Evolutionary conservation across 2,888 invertebrate species (phyloP).

Genomic region (Dasysyrphus albostriatus): DNA sequence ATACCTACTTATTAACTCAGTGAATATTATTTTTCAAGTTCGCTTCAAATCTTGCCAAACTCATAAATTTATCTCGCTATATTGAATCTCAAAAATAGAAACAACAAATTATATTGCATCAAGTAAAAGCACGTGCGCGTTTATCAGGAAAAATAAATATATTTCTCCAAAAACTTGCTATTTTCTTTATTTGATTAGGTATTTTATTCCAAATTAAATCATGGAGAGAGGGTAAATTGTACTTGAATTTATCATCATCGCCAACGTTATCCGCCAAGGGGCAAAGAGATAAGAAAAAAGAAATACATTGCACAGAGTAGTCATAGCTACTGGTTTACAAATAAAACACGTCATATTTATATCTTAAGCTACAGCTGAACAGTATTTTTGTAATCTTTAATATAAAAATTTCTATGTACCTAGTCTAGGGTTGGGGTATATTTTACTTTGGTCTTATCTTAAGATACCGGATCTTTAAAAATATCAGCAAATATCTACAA

Average conservation of each 20-base stretch:
- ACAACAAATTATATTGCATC: not conserved
- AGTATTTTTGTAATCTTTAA: conserved; percentile 11
- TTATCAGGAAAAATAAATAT: not conserved
- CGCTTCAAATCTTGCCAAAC: not conserved
- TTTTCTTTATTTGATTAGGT: conserved; percentile 11
- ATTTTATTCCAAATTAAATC: conserved; percentile 22
- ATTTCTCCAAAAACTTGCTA: not conserved
- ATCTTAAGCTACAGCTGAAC: not conserved
- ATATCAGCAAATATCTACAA: conserved; percentile 1
- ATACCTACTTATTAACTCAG: too few relatives aligned
- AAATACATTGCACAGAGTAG: not conserved
- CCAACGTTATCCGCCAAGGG: not conserved
- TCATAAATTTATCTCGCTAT: not conserved
- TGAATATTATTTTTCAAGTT: too few relatives aligned
- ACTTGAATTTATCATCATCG: conserved; percentile 8
- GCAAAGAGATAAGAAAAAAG: conserved; percentile 15
- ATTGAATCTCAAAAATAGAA: not conserved
- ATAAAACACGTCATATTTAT: conserved; percentile 26
- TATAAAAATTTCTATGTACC: not conserved
- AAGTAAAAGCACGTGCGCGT: not conserved
- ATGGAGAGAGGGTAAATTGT: not conserved
- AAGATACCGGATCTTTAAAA: conserved; percentile 27
- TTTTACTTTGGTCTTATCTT: conserved; percentile 16
- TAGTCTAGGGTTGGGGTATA: not conserved
- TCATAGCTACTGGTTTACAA: conserved; percentile 7